These are phyloP conservation scores for Albula goreensis DNA, from an alignment of 2,113 vertebrate genomes.

Conservation along the genomic window DNA sequence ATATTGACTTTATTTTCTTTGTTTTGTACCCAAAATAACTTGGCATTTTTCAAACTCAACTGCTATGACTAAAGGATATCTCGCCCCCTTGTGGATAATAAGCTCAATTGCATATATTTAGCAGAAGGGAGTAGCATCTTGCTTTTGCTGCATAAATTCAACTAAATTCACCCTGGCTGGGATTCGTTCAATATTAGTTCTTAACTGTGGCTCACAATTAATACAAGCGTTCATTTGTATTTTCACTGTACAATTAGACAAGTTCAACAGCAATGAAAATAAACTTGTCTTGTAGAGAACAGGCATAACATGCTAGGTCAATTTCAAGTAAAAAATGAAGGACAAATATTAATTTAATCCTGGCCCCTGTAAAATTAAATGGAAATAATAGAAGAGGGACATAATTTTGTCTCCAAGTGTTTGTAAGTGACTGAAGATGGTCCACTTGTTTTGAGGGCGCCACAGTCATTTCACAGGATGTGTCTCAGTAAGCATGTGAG, in stretches of 20 bases:
- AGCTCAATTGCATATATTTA: neutral
- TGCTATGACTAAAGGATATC: constrained; percentile 36
- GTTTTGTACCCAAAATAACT: neutral
- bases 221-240: too few relatives aligned
- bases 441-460: neutral
- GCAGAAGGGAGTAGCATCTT: neutral
- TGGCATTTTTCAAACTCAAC: too few relatives aligned
- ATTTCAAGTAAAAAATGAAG: too few relatives aligned
- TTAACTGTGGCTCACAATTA: too few relatives aligned
- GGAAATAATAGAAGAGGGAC: neutral
- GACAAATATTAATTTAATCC: too few relatives aligned
- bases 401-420: neutral
- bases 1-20: neutral
- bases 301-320: too few relatives aligned
- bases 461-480: neutral
- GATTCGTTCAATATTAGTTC: too few relatives aligned
- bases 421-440: neutral
- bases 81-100: constrained; percentile 49
- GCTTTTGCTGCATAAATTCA: neutral
- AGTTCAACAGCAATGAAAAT: too few relatives aligned
- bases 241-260: too few relatives aligned
- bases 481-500: neutral
- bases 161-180: neutral
- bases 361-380: neutral
- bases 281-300: too few relatives aligned